Conservation (phyloP, 1,140 invertebrate species). For the Orius laevigatus region DNA sequence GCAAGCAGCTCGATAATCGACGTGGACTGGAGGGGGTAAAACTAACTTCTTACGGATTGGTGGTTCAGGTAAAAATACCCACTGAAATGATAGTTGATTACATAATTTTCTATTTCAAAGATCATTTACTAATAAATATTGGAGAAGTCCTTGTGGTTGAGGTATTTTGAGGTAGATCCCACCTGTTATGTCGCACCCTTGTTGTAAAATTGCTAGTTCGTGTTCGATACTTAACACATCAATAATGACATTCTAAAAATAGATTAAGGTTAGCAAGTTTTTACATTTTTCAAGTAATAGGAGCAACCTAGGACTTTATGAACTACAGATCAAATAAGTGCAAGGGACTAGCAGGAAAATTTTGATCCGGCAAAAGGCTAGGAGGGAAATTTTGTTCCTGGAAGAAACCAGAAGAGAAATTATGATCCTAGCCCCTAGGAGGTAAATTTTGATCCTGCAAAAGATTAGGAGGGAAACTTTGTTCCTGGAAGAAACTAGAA, state of each 20-base stretch:
- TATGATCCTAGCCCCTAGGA: no score
- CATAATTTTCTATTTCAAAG: constrained; percentile 4
- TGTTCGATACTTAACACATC: constrained; percentile 88
- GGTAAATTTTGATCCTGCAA: no score
- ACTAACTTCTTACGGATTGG: constrained; percentile 64
- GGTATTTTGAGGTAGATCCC: constrained; percentile 75
- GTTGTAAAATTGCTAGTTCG: constrained; percentile 78
- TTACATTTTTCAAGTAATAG: no score
- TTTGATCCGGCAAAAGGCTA: no score
- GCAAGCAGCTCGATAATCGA: constrained; percentile 91
- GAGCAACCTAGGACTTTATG: no score
- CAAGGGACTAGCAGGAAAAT: no score
- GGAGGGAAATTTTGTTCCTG: no score
- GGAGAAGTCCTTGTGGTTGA: constrained; percentile 64
- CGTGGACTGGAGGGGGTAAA: constrained; percentile 72
- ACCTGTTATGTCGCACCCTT: constrained; percentile 90
- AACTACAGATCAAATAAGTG: no score
- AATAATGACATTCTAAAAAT: constrained; percentile 59
- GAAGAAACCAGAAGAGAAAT: no score
- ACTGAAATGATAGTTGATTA: constrained; percentile 37
- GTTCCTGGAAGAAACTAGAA: no score
- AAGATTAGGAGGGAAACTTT: no score
- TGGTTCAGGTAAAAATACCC: constrained; percentile 83
- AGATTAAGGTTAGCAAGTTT: background rate
- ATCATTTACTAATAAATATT: constrained; percentile 69